Evolutionary conservation across 2,888 invertebrate genomes (phyloP), one percentile per base, ranked within the genome.

Genomic region (Philereme vetulata): DNA sequence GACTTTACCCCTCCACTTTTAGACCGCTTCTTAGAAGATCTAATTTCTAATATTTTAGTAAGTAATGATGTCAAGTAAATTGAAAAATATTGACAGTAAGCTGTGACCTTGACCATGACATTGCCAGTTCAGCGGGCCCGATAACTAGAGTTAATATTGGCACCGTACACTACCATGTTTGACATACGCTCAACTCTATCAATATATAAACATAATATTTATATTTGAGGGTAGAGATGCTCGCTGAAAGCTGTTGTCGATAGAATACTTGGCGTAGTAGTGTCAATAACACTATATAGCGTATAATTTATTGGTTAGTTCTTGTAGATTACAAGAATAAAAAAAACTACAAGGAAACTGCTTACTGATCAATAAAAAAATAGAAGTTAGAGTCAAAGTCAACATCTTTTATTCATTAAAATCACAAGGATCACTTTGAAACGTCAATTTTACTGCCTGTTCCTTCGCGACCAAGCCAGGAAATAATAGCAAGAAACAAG

Each of bases 141-240:
- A 91, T 90, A 92, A 86, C 87, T 84, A 90, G 88, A 86, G 92
- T 90, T 92, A 91, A 92, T 92, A 92, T 92, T 92, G 90, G 89
- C 90, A 87, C 72, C 88, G 84, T 81, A 87, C 81, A 88, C 88
- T 77, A 78, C 74, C 70, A 75, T 90, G 90, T 92, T 91, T 92
- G 91, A 86, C 83, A 83, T 86, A 81, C 90, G 89, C 88, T 90
- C 84, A 77, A 80, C 90, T 90, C 88, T 92, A 91, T 91, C 91
- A 92, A 92, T 91, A 91, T 90, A 90, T 91, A 91, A 89, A 92
- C 90, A 91, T 85, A 88, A 90, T 91, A 90, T 92, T 91, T 91
- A 90, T 91, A 88, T 90, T 88, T 88, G 84, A 82, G 81, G 79
- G 54, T 53, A 56, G 64, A 55, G 60, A 46, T 45, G 58, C 54